Percentiles rank a stretch among this genome's conserved stretches.
These are phyloP conservation scores for Tenthredo mesomela DNA, from an alignment of 2,888 invertebrate genomes.

Conservation along the genomic window DNA sequence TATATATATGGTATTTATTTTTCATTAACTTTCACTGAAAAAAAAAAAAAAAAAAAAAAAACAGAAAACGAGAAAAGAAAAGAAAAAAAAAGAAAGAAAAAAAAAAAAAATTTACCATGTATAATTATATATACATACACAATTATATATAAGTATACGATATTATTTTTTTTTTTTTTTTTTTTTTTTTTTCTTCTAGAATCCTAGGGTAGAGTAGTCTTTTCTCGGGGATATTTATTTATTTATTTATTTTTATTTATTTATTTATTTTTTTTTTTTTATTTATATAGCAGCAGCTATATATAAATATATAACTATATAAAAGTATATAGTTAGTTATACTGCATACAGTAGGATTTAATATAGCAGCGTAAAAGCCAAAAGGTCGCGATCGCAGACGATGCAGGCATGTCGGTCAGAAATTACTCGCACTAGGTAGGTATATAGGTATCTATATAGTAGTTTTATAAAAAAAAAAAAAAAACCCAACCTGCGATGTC, in stretches of 20 bases:
- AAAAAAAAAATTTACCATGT: background rate
- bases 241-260: no score
- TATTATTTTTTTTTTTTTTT: background rate
- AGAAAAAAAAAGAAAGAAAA: background rate
- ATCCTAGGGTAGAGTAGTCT: no score
- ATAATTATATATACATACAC: background rate
- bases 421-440: constrained; percentile 66
- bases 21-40: background rate
- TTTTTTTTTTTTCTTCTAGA: no score
- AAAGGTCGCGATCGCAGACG: constrained; percentile 49
- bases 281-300: no score
- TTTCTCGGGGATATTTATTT: no score
- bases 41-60: no score
- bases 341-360: no score
- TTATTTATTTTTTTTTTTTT: no score
- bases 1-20: background rate
- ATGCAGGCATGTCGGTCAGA: constrained; percentile 61
- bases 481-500: no score
- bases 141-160: background rate
- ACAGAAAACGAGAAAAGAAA: background rate
- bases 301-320: background rate
- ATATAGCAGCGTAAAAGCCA: background rate
- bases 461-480: no score
- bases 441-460: background rate
- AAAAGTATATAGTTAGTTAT: background rate